Evolutionary conservation across 2,113 vertebrate genomes (phyloP).

Genomic region (Equus przewalskii): DNA sequence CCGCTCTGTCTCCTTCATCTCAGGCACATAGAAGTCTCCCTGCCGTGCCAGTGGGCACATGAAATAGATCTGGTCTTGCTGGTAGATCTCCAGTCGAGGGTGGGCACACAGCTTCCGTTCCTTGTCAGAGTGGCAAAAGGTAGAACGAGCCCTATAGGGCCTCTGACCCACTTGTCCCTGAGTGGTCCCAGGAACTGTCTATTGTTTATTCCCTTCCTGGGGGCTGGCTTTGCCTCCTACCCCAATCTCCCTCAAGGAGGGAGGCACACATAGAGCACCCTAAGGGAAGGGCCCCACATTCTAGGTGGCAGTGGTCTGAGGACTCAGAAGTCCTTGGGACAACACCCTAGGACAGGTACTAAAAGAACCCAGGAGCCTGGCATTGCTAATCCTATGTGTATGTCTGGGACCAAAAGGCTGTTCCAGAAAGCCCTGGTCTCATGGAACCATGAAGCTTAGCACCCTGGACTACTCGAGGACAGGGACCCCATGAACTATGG

Average conservation of each 20-base stretch:
- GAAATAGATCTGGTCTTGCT: constrained; percentile 93
- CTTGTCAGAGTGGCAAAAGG: constrained; percentile 85
- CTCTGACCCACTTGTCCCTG: background rate
- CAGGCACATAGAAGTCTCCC: constrained; percentile 96
- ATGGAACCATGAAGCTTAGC: background rate
- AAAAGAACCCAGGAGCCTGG: background rate
- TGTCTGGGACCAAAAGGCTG: background rate
- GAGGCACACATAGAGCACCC: background rate
- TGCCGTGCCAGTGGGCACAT: constrained; percentile 96
- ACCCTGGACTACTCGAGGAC: background rate
- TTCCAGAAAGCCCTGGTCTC: background rate
- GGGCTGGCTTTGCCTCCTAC: background rate
- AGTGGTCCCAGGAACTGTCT: background rate
- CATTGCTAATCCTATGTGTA: background rate
- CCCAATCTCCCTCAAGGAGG: background rate
- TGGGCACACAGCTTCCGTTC: constrained; percentile 96
- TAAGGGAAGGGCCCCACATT: background rate
- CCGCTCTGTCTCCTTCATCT: constrained; percentile 92
- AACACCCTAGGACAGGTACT: background rate
- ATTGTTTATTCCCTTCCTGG: background rate
- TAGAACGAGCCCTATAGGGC: background rate
- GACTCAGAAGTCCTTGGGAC: background rate
- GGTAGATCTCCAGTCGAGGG: constrained; percentile 94
- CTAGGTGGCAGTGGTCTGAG: background rate
- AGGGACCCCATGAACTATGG: background rate